Base-by-base conservation (phyloP, 2,797 vertebrate genomes). In the Danio tinwini region DNA sequence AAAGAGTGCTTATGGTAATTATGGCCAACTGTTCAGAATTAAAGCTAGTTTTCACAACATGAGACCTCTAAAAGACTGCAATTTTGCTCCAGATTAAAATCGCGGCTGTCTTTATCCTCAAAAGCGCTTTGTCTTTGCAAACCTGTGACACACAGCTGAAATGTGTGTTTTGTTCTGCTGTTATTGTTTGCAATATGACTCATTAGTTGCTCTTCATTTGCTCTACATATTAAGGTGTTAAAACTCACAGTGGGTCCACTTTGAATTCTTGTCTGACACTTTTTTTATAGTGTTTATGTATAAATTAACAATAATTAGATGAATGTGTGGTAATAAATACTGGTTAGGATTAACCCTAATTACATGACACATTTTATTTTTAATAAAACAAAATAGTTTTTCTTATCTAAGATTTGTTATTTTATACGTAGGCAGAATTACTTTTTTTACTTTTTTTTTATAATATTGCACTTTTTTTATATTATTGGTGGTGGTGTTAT, bases 1-100 rank as follows among this genome's bases (percentile, higher is more conserved):
- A 69, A 65, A 81, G 59, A 71, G 40, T 77, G 77, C 74, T 81
- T 78, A 61, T 74, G 52, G 74, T 82, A 77, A 81, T 83, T 80
- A 76, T 62, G 76, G 71, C 61, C 50, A 77, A 73, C 71, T 81
- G 74, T 64, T 83, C 65, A 2, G 71, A 76, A 83, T 83, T 85
- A 81, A 81, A 81, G 76, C 65, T 82, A 73, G 72, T 83, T 79
- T 81, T 83, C 84, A 73, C 84, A 83, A 81, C 78, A 85, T 61
- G 78, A 85, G 58, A 64, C 37, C 75, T 78, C 53, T 78, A 55
- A 63, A 81, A 71, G 64, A 70, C 74, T 61, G 69, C 78, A 85
- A 61, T 81, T 78, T 85, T 78, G 62, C 74, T 55, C 64, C 39
- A 42, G 81, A 71, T 78, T 65, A 71, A 75, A 82, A 83, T 70